Percentiles rank a stretch among this genome's conserved stretches.
These are phyloP conservation scores for Chloroclysta siterata DNA, from an alignment of 2,888 invertebrate genomes.

Conservation along the genomic window DNA sequence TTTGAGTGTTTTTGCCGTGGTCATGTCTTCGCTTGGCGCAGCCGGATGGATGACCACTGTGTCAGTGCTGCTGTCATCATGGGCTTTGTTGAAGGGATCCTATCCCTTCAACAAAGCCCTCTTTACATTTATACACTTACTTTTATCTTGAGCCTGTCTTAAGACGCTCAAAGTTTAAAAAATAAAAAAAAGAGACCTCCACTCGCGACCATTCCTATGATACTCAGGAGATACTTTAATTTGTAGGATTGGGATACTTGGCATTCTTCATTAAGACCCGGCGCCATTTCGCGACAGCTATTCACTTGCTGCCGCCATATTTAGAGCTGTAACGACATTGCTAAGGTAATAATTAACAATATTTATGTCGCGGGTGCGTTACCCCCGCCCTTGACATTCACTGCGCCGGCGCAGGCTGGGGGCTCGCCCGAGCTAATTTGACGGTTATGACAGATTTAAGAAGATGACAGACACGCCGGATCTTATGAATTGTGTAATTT, in stretches of 20 bases:
- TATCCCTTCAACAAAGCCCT: too few species aligned
- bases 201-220: too few species aligned
- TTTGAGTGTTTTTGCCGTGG: too few species aligned
- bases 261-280: neutral
- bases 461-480: constrained; percentile 14
- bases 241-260: neutral
- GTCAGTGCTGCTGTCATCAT: too few species aligned
- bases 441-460: constrained; percentile 28
- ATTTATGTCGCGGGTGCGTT: constrained; percentile 26
- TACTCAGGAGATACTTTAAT: too few species aligned
- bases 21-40: too few species aligned
- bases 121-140: too few species aligned
- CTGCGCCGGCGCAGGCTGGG: constrained; percentile 35
- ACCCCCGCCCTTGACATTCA: constrained; percentile 57
- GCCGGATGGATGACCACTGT: too few species aligned
- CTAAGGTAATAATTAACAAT: constrained; percentile 25
- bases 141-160: too few species aligned
- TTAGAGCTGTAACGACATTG: constrained; percentile 22
- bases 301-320: constrained; percentile 17
- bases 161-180: too few species aligned
- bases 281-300: constrained; percentile 7
- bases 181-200: too few species aligned
- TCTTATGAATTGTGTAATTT: neutral
- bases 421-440: constrained; percentile 47
- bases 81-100: too few species aligned